These are phyloP conservation scores for Rotaria sp. DNA, from an alignment of 2,888 invertebrate species.

Conservation along the genomic window DNA sequence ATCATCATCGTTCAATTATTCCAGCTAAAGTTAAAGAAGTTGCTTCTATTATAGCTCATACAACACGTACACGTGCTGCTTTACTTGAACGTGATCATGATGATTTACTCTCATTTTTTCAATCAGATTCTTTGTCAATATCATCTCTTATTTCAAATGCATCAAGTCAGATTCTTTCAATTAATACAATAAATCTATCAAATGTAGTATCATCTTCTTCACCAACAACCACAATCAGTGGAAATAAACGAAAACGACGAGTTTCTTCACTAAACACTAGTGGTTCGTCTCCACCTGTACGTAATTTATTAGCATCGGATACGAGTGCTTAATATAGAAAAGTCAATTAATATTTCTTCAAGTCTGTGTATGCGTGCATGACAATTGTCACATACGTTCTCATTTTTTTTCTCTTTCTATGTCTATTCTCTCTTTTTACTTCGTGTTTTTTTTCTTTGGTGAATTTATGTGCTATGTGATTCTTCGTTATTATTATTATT, in stretches of 20 bases:
- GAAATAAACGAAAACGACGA: constrained; percentile 1
- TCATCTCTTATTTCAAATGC: no score
- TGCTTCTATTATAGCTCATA: constrained; percentile 8
- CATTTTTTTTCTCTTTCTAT: neutral
- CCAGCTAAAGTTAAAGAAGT: neutral
- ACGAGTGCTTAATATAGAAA: neutral
- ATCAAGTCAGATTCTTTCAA: neutral
- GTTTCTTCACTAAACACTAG: neutral
- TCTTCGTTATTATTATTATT: neutral
- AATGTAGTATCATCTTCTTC: neutral
- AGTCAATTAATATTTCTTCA: neutral
- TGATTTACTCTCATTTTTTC: neutral
- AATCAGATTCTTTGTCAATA: neutral
- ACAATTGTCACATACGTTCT: neutral
- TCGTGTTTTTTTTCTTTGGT: neutral
- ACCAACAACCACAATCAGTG: neutral
- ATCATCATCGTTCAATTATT: neutral
- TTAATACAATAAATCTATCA: neutral
- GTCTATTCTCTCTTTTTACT: neutral
- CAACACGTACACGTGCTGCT: constrained; percentile 25
- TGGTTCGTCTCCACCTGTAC: neutral
- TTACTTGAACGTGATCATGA: constrained; percentile 5
- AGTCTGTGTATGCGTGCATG: neutral
- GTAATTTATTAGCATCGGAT: constrained; percentile 2
- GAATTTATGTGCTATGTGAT: constrained; percentile 10